phyloP scores from a whole-genome alignment of 2,113 vertebrate genomes.

The Asarcornis scutulata region DNA sequence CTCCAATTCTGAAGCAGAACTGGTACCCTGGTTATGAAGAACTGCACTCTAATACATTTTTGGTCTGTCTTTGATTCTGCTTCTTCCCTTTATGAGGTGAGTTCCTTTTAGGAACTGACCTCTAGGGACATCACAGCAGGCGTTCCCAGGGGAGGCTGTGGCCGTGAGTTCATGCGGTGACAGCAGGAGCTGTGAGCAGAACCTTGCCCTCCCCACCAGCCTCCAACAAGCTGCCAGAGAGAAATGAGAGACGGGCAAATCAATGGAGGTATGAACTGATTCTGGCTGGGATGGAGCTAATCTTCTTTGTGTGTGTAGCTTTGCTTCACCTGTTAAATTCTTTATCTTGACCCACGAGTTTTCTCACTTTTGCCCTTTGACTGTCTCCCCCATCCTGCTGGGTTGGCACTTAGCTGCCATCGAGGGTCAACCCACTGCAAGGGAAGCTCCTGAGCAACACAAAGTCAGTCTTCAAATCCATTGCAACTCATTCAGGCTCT shows the following conservation, averaged over 20 bases:
- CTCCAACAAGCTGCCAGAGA: not conserved
- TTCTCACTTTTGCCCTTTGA: not conserved
- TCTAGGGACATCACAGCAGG: not conserved
- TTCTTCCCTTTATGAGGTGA: not conserved
- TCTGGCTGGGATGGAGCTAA: not conserved
- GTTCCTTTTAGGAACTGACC: not conserved
- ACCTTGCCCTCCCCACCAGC: not conserved
- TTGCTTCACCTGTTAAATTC: not conserved
- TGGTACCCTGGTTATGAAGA: not conserved
- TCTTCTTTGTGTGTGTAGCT: not conserved
- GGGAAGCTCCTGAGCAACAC: not conserved
- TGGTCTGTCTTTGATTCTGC: not conserved
- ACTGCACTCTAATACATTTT: not conserved
- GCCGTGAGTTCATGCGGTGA: not conserved
- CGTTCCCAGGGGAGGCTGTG: not conserved
- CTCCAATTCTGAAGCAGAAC: not conserved
- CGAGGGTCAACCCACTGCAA: fast-evolving
- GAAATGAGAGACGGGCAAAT: not conserved
- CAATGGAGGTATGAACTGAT: not conserved
- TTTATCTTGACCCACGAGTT: not conserved
- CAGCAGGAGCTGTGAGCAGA: not conserved
- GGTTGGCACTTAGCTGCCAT: not conserved
- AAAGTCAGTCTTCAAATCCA: not conserved
- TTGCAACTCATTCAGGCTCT: not conserved
- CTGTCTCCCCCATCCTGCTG: no score